These are phyloP conservation scores for Zaprionus inermis DNA, from an alignment of 1,140 invertebrate genomes.

Conservation along the genomic window DNA sequence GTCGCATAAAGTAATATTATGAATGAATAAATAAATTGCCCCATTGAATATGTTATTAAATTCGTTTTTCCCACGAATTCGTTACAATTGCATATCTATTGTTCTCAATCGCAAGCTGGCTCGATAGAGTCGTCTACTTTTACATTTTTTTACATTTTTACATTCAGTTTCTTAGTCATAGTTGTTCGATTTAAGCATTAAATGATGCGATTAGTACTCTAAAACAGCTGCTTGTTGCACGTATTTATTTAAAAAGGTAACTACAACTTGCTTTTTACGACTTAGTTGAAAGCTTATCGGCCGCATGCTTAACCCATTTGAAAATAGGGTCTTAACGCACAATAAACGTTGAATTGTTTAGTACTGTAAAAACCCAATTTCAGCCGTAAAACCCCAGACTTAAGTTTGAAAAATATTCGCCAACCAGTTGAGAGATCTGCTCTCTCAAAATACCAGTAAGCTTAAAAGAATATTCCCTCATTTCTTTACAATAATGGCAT, in stretches of 20 bases:
- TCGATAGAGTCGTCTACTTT: background rate
- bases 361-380: background rate
- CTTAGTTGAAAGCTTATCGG: background rate
- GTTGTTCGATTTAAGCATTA: background rate
- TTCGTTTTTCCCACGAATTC: slow-evolving; percentile 18
- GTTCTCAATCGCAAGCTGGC: background rate
- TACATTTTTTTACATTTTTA: too few species aligned
- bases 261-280: background rate
- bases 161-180: background rate
- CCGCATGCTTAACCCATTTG: background rate
- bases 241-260: too few species aligned
- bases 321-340: background rate
- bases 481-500: background rate
- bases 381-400: background rate
- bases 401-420: background rate
- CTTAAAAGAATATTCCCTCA: background rate
- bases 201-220: background rate
- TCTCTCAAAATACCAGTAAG: background rate
- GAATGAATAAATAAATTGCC: slow-evolving; percentile 46
- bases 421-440: background rate
- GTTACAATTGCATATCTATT: background rate
- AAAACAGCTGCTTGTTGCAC: background rate
- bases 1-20: slow-evolving; percentile 28
- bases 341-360: background rate
- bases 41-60: slow-evolving; percentile 36